Evolutionary conservation across 2,888 invertebrate species (phyloP), one percentile per base, ranked within the genome.

Genomic region (Morinoia aosen): DNA sequence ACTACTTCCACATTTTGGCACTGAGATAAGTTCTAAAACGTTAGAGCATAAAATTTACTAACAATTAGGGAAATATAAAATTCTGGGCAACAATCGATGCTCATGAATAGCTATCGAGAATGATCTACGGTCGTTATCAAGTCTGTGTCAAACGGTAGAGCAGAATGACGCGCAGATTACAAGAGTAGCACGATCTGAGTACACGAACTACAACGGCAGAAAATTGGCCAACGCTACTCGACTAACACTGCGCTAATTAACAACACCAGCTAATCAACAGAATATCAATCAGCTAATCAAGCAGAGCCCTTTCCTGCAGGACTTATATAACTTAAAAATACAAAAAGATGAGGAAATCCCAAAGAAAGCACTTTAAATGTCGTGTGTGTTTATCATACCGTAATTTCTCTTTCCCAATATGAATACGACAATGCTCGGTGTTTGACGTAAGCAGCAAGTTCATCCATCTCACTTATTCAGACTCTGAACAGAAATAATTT

Each of bases 221-320:
- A 76, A 76, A 76, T 33, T 76, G 33, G 8, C 61, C 61, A 61
- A 61, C 61, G 19, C 61, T 25, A 76, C 76, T 25, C 76, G 76
- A 33, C 76, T 7, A 76, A 76, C 76, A 76, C 25, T 76, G 76
- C 76, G 25, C 76, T 76, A 76, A 3, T 76, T 76, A 10, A 76
- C 25, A 76, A 33, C 25, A 76, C 76, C 76, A 76, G 33, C 48
- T 48, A 48, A 48, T 76, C 76, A 76, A 76, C 76, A 76, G n/a
- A n/a, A 76, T 76, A 76, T 76, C 76, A 76, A 76, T 76, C 76
- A 76, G 76, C 76, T 76, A 76, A 76, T 76, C 25, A 33, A 76
- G 16, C 76, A 3, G 25, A 76, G 76, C 76, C 76, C 76, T 76
- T 76, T 76, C 76, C 76, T 76, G 76, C 76, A 76, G 76, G 76